phyloP scores from a whole-genome alignment of 2,797 vertebrate genomes.

The Pygocentrus nattereri region DNA sequence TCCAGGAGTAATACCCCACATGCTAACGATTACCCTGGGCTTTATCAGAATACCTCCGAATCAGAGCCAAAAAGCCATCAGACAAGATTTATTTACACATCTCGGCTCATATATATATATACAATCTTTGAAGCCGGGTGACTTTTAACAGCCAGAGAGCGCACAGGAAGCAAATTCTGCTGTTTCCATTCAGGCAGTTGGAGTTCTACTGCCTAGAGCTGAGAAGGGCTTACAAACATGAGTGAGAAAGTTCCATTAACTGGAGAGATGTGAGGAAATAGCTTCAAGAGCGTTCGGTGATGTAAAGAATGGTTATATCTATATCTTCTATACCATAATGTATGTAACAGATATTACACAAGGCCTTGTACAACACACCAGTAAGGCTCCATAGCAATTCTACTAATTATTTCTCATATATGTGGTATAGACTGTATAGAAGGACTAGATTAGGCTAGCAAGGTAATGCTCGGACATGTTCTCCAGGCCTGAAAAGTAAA shows the following conservation, averaged over 20 bases:
- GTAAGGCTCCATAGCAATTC: no score
- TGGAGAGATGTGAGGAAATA: background rate
- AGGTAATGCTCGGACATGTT: no score
- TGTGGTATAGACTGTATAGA: no score
- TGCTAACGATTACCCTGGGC: slow-evolving; percentile 58
- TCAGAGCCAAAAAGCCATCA: slow-evolving; percentile 38
- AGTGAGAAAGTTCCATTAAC: background rate
- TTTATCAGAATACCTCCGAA: slow-evolving; percentile 47
- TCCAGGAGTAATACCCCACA: slow-evolving; percentile 43
- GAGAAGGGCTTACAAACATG: background rate
- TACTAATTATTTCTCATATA: no score
- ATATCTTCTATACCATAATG: no score
- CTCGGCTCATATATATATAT: slow-evolving; percentile 12
- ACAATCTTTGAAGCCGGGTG: slow-evolving; percentile 24
- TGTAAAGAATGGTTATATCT: background rate
- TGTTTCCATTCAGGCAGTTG: background rate
- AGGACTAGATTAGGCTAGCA: no score
- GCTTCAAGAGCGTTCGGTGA: background rate
- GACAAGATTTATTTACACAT: slow-evolving; percentile 40
- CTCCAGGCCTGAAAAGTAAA: no score
- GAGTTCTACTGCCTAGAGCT: background rate
- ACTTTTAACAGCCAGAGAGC: slow-evolving; percentile 26
- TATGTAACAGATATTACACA: background rate
- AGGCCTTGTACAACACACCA: background rate
- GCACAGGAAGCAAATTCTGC: slow-evolving; percentile 16